Base-by-base conservation (phyloP, 2,888 invertebrate species). In the Liopterus haemorrhoidalis region DNA sequence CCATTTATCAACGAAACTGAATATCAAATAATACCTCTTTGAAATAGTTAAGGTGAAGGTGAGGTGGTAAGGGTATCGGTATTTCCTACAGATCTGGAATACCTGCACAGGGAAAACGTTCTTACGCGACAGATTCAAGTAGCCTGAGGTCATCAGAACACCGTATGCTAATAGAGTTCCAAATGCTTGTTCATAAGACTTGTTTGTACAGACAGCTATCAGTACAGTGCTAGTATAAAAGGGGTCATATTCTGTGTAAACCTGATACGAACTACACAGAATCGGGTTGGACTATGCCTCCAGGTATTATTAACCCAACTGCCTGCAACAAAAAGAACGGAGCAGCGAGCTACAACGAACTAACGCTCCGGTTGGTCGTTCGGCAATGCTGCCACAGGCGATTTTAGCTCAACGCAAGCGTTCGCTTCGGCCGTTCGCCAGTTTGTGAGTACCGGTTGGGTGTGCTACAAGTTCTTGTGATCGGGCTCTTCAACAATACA, bases 251-350 rank as follows among this genome's bases (percentile, higher is more conserved):
- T 61, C 40, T 58, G 55, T 54, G 57, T 56, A 55, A 60, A 62
- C 59, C 61, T 57, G 61, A 62, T 60, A 61, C 56, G 47, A 49
- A 53, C 51, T 55, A 52, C 46, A 54, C 52, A 49, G 57, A 56
- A 56, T 57, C 58, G 57, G 55, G 56, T 56, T 54, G 59, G 61
- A 59, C 59, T 58, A 52, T 56, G 61, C 62, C 62, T 57, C 46
- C 48, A 53, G 58, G 62, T 41, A 61, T 59, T 62, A 62, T 62
- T 62, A 63, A 64, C 62, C 61, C 61, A 59, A 60, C 58, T 56
- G 59, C 60, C 59, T 55, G 58, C 56, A 59, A 61, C 62, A 59
- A 59, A 62, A 62, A 61, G 58, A 60, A 55, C 56, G 57, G 54
- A 54, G 53, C 53, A 53, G 32, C 41, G 41, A 15, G 33, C 15